phyloP scores from a whole-genome alignment of 2,113 vertebrate genomes.

The Rhizomys pruinosus region DNA sequence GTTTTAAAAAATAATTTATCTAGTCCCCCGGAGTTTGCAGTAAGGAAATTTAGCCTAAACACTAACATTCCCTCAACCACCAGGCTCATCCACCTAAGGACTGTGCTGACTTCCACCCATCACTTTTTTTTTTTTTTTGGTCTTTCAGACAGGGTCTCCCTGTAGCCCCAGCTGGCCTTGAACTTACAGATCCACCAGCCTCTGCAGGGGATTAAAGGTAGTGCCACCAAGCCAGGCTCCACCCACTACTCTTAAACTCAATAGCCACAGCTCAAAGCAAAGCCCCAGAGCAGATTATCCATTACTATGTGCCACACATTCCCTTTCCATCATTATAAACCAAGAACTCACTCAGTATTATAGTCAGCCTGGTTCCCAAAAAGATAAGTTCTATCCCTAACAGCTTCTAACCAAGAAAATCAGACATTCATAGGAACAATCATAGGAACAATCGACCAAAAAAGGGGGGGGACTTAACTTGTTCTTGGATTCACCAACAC shows the following conservation, averaged over 20 bases:
- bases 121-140: too few species aligned
- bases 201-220: too few species aligned
- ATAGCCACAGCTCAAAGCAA: constrained; percentile 43
- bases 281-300: constrained; percentile 43
- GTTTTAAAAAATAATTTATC: constrained; percentile 70
- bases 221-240: too few species aligned
- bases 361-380: constrained; percentile 18
- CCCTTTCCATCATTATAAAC: constrained; percentile 6
- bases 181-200: too few species aligned
- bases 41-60: constrained; percentile 74
- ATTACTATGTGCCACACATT: constrained; percentile 10
- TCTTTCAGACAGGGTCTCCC: too few species aligned
- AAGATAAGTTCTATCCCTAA: constrained; percentile 12
- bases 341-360: constrained; percentile 36
- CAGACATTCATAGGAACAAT: constrained; percentile 25
- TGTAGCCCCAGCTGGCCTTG: too few species aligned
- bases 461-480: not conserved
- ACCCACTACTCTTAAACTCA: constrained; percentile 18
- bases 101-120: constrained; percentile 61
- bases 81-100: constrained; percentile 72
- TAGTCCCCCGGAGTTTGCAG: constrained; percentile 66
- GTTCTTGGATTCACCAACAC: not conserved
- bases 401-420: constrained; percentile 31
- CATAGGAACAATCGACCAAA: not conserved
- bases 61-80: constrained; percentile 74